These are phyloP conservation scores for Tonatia bakeri DNA, from an alignment of 2,113 vertebrate genomes.

Conservation along the genomic window DNA sequence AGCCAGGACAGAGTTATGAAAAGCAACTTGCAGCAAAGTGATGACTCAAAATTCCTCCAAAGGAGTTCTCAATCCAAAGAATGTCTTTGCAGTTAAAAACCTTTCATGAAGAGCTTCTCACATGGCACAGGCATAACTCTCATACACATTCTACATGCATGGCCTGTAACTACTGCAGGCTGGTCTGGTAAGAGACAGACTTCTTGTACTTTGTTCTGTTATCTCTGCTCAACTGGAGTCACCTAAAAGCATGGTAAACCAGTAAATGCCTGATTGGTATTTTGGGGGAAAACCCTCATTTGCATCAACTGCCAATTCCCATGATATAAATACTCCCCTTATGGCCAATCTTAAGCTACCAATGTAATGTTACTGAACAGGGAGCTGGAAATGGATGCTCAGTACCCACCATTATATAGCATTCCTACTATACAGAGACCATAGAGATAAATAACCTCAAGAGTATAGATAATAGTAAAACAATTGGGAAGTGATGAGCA, in stretches of 20 bases:
- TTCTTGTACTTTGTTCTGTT: background rate
- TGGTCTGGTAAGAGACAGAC: background rate
- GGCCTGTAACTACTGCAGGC: background rate
- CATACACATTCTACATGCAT: background rate
- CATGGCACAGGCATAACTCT: background rate
- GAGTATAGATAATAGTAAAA: background rate
- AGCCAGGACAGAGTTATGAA: constrained; percentile 10
- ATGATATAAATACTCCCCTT: background rate
- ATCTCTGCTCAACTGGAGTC: background rate
- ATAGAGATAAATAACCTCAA: background rate
- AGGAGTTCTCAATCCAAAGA: background rate
- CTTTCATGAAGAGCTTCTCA: background rate
- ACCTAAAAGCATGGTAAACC: background rate
- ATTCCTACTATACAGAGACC: background rate
- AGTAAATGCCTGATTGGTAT: background rate
- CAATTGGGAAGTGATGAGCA: background rate
- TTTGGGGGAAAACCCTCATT: background rate
- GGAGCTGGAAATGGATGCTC: background rate
- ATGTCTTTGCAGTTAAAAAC: background rate
- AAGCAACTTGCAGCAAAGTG: background rate
- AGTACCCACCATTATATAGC: background rate
- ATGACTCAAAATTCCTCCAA: background rate
- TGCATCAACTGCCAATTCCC: background rate
- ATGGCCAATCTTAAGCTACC: background rate
- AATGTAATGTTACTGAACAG: background rate